Evolutionary conservation across 30 jellyfish, hydroid and myxozoan species (phyloP).

Genomic region (Sanderia malayensis): DNA sequence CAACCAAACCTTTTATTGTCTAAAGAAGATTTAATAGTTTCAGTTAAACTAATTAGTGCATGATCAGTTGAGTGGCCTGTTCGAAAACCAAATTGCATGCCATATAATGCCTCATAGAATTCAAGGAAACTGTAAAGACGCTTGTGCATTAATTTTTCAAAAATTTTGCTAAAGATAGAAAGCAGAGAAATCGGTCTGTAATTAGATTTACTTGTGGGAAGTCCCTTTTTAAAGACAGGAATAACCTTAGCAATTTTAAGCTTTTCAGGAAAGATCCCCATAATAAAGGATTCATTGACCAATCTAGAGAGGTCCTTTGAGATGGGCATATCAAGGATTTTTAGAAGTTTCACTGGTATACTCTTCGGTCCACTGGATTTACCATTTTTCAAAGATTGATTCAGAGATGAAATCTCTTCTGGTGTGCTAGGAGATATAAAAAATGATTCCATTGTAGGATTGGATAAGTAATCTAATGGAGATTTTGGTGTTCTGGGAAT

Average conservation of each 20-base stretch:
- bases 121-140: constrained; percentile 16
- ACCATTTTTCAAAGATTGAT: constrained; percentile 27
- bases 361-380: constrained; percentile 31
- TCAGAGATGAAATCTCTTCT: constrained; percentile 9
- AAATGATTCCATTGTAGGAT: constrained; percentile 28
- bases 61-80: not conserved
- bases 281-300: constrained; percentile 34
- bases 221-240: not conserved
- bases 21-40: constrained; percentile 3
- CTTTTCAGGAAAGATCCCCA: constrained; percentile 26
- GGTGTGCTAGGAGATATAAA: constrained; percentile 30
- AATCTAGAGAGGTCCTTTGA: constrained; percentile 22
- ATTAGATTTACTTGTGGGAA: not conserved
- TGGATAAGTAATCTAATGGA: constrained; percentile 31
- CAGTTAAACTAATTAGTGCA: constrained; percentile 4
- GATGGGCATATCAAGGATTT: constrained; percentile 24
- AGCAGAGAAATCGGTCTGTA: too few relatives aligned
- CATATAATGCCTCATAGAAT: not conserved
- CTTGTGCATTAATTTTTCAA: constrained; percentile 18
- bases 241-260: not conserved
- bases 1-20: constrained; percentile 12
- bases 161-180: constrained; percentile 12
- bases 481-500: constrained; percentile 27
- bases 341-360: constrained; percentile 33
- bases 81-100: constrained; percentile 20